phyloP scores from a whole-genome alignment of 2,113 vertebrate species.

The Alethe diademata region DNA sequence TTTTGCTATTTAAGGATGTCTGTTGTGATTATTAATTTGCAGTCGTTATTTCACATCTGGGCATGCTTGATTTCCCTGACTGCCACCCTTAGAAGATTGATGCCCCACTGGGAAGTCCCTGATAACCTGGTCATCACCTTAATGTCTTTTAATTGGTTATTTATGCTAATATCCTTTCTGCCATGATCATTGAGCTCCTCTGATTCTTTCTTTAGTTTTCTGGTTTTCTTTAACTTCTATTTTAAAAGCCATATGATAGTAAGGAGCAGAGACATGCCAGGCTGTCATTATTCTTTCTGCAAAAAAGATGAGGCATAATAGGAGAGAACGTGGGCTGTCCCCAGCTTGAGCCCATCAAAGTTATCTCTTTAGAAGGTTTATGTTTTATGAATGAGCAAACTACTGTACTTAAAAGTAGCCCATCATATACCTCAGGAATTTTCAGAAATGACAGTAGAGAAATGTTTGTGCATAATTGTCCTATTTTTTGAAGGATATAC shows the following conservation, averaged over 20 bases:
- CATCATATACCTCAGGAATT: not conserved
- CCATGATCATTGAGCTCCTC: not conserved
- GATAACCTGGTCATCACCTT: not conserved
- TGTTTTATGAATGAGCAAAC: conserved; percentile 60
- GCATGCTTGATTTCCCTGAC: not conserved
- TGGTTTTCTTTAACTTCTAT: not conserved
- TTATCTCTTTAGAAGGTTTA: conserved; percentile 39
- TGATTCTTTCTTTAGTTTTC: not conserved
- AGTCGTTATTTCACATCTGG: not conserved
- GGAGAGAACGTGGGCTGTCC: not conserved
- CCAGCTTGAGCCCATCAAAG: conserved; percentile 18
- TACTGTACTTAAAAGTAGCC: conserved; percentile 31
- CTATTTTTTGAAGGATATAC: not conserved
- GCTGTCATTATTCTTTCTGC: conserved; percentile 4
- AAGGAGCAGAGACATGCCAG: not conserved
- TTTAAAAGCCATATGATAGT: not conserved
- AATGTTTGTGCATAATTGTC: not conserved
- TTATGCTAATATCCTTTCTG: not conserved
- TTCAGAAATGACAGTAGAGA: conserved; percentile 26
- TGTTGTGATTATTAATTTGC: not conserved
- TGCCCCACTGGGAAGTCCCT: not conserved
- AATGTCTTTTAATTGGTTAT: not conserved
- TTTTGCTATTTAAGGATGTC: not conserved
- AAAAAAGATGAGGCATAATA: not conserved
- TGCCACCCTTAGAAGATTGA: not conserved